phyloP scores from a whole-genome alignment of 2,113 vertebrate species.

The Nycticryphes semicollaris region DNA sequence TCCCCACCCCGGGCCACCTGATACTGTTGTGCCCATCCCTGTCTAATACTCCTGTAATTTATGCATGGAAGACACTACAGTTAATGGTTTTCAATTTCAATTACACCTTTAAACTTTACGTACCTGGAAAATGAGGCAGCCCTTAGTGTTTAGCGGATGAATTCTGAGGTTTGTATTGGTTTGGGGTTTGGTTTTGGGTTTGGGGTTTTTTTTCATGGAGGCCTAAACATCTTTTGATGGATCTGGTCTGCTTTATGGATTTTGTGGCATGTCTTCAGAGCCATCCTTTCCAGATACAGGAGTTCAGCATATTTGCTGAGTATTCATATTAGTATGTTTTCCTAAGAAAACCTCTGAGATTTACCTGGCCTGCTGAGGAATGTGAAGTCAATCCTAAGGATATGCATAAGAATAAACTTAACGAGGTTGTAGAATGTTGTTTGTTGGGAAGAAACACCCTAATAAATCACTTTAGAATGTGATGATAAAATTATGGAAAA shows the following conservation, averaged over 20 bases:
- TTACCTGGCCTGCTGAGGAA: background rate
- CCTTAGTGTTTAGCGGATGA: background rate
- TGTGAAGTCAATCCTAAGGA: background rate
- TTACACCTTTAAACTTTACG: background rate
- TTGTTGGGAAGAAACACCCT: background rate
- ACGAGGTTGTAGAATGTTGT: background rate
- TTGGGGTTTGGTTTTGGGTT: too few species aligned
- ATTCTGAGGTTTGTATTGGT: background rate
- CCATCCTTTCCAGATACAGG: background rate
- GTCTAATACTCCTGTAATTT: background rate
- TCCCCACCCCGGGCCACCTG: rapidly evolving
- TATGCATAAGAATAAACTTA: background rate
- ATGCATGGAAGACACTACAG: background rate
- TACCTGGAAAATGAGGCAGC: background rate
- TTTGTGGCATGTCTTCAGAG: background rate
- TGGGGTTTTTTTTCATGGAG: background rate
- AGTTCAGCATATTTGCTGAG: background rate
- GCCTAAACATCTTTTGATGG: background rate
- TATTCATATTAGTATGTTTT: background rate
- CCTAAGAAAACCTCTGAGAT: background rate
- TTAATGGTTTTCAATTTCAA: background rate
- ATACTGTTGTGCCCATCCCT: background rate
- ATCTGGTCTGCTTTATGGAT: background rate
- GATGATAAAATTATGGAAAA: background rate
- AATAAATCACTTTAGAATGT: background rate